Percentiles rank a stretch among this genome's conserved stretches.
Conservation (phyloP, 2,113 vertebrate genomes). For the Ibidorhyncha struthersii region DNA sequence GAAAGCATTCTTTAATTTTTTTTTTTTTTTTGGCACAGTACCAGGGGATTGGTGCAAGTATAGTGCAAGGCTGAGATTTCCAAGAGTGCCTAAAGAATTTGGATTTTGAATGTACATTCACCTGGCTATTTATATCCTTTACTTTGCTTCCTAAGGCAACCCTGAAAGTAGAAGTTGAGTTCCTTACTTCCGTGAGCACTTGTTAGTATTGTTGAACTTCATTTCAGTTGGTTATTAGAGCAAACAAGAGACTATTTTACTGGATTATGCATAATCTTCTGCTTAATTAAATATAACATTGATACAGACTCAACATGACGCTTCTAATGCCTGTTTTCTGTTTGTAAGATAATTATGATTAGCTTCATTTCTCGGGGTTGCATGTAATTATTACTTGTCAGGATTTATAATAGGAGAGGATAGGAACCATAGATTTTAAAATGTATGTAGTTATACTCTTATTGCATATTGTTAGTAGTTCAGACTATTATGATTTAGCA, state of each 20-base stretch:
- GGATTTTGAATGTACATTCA: not conserved
- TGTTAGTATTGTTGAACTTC: not conserved
- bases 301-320: not conserved
- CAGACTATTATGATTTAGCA: not conserved
- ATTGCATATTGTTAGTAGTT: not conserved
- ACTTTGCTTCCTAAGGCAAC: not conserved
- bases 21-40: not conserved
- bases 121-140: not conserved
- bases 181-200: not conserved
- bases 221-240: not conserved
- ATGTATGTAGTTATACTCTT: not conserved
- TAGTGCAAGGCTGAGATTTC: not conserved
- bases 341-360: not conserved
- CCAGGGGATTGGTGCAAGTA: not conserved
- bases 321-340: not conserved
- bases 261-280: not conserved
- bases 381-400: not conserved
- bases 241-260: not conserved
- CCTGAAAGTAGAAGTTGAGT: not conserved
- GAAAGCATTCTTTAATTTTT: not conserved
- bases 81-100: not conserved
- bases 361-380: not conserved
- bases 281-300: not conserved
- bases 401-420: not conserved
- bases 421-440: not conserved